A percentile compares a stretch with the other conserved stretches of the same genome.
Conservation (phyloP, 2,888 invertebrate genomes). For the Melieria crassipennis region DNA sequence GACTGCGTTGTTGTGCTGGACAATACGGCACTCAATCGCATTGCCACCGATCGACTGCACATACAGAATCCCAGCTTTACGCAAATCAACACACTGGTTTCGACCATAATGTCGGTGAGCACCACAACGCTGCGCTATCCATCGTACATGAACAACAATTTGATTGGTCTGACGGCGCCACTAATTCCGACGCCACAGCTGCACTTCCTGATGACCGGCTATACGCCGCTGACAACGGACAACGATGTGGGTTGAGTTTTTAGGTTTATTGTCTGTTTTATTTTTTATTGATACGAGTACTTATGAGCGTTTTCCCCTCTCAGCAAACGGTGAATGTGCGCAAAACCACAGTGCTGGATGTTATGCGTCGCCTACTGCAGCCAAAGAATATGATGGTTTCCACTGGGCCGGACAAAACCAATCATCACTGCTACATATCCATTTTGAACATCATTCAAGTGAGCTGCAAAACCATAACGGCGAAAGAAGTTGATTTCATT, state of each 20-base stretch:
- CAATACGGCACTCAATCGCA: slow-evolving; percentile 97
- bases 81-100: slow-evolving; percentile 96
- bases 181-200: slow-evolving; percentile 98
- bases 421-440: slow-evolving; percentile 95
- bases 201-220: slow-evolving; percentile 99
- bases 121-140: slow-evolving; percentile 93
- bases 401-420: slow-evolving; percentile 87
- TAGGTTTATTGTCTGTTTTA: background rate
- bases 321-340: slow-evolving; percentile 73
- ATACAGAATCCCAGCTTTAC: slow-evolving; percentile 96
- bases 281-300: background rate
- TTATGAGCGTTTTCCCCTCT: slow-evolving; percentile 23
- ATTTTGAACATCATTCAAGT: slow-evolving; percentile 97
- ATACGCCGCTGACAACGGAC: slow-evolving; percentile 93
- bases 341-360: slow-evolving; percentile 97
- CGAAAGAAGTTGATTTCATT: background rate
- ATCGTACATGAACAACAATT: slow-evolving; percentile 98
- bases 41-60: slow-evolving; percentile 91
- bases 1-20: slow-evolving; percentile 98
- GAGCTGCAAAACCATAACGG: slow-evolving; percentile 31
- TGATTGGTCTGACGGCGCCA: slow-evolving; percentile 94
- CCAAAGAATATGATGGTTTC: slow-evolving; percentile 99
- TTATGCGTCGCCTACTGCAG: slow-evolving; percentile 95
- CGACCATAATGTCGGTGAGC: slow-evolving; percentile 98
- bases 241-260: slow-evolving; percentile 69